A percentile compares a stretch with the other conserved stretches of the same genome.
phyloP scores from a whole-genome alignment of 37 sponge, comb jelly and placozoan genomes.

The Aplysina aerophoba region DNA sequence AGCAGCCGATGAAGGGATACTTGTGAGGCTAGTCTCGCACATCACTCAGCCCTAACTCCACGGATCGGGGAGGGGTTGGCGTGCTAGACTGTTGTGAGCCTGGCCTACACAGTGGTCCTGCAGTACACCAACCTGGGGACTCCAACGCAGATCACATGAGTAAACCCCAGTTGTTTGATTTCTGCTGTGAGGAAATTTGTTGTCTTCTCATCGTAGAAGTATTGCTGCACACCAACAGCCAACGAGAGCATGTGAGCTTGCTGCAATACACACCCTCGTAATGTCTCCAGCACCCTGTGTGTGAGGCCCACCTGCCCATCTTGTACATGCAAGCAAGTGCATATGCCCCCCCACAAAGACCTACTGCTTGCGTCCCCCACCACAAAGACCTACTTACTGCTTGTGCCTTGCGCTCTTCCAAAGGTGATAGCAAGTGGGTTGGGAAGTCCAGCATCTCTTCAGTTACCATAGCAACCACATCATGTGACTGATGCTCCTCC shows the following conservation, averaged over 20 bases:
- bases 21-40: too few species aligned
- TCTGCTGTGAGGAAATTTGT: conserved; percentile 49
- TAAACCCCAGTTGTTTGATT: conserved; percentile 50
- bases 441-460: conserved; percentile 39
- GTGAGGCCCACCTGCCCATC: background rate
- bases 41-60: too few species aligned
- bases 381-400: conserved; percentile 54
- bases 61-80: too few species aligned
- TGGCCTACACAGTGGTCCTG: background rate
- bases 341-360: background rate
- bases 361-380: background rate
- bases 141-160: conserved; percentile 81
- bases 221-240: conserved; percentile 61
- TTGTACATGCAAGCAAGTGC: background rate
- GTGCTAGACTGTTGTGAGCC: too few species aligned
- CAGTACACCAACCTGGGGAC: conserved; percentile 67
- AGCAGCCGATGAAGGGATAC: too few species aligned
- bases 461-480: conserved; percentile 12
- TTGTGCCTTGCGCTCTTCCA: conserved; percentile 54
- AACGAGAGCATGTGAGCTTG: background rate
- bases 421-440: conserved; percentile 47
- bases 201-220: conserved; percentile 66
- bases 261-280: background rate
- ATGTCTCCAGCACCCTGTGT: background rate
- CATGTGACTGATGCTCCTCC: conserved; percentile 33